phyloP scores from a whole-genome alignment of 2,888 invertebrate genomes.

The Cordylochernes scorpioides region DNA sequence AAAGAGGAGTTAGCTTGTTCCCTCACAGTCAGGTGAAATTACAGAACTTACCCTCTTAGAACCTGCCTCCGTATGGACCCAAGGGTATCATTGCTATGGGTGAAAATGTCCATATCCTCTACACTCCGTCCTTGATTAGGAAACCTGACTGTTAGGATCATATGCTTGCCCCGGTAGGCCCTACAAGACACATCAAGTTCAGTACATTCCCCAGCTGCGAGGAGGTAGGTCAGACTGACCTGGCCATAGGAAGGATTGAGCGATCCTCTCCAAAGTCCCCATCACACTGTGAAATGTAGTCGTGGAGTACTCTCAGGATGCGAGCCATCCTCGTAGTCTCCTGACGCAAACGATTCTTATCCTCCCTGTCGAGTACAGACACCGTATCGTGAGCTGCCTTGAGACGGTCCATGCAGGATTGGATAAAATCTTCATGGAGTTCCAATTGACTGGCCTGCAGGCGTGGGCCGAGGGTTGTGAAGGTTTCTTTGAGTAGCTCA shows the following conservation, averaged over 20 bases:
- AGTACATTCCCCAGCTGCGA: background rate
- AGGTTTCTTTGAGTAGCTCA: slow-evolving; percentile 66
- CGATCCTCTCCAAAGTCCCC: slow-evolving; percentile 42
- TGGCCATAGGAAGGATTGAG: slow-evolving; percentile 56
- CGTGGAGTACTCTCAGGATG: slow-evolving; percentile 71
- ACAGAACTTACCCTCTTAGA: slow-evolving; percentile 14
- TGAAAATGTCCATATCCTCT: slow-evolving; percentile 70
- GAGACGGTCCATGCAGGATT: slow-evolving; percentile 66
- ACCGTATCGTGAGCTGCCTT: slow-evolving; percentile 62
- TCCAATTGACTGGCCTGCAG: slow-evolving; percentile 42
- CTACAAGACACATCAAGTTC: slow-evolving; percentile 23
- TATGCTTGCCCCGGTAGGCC: slow-evolving; percentile 66
- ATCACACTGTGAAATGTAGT: slow-evolving; percentile 85
- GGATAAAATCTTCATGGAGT: slow-evolving; percentile 74
- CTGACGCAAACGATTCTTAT: slow-evolving; percentile 29
- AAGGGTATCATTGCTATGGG: slow-evolving; percentile 79
- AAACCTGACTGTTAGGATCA: slow-evolving; percentile 58
- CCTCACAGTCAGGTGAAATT: background rate
- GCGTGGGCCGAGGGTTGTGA: slow-evolving; percentile 67
- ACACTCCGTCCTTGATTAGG: slow-evolving; percentile 51
- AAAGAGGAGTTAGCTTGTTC: background rate
- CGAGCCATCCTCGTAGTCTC: slow-evolving; percentile 68
- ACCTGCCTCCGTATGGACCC: slow-evolving; percentile 44
- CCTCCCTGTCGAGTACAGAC: slow-evolving; percentile 32
- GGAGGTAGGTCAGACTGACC: slow-evolving; percentile 22